Evolutionary conservation across 2,797 vertebrate genomes (phyloP), one percentile per base, ranked within the genome.

Genomic region (Anomalospiza imberbis): DNA sequence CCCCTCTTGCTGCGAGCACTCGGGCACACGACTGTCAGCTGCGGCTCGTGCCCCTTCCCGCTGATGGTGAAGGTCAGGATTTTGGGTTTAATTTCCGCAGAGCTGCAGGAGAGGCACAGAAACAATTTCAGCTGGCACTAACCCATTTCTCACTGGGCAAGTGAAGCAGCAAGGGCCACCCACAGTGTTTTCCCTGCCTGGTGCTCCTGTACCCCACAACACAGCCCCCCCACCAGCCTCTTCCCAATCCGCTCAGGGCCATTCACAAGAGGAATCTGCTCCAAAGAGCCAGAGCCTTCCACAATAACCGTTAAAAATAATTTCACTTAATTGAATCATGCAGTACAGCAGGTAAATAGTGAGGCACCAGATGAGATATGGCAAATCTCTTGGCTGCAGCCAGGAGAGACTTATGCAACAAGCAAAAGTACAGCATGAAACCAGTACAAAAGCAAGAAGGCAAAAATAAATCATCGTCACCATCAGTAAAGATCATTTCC

Each of bases 41-140:
- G 97, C 3, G 99, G 99, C 44, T 99, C 97, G 76, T 95, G 98
- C 25, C 99, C 99, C 54, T 98, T 98, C 28, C 99, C 99, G 2
- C 91, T 38, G 44, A 99, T 91, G 25, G 98, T 96, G 57, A 99
- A 99, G 57, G 95, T 92, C 77, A 99, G 96, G 42, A 85, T 93
- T 72, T 97, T 98, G 57, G 81, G 86, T 75, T 87, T 97, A 12
- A 82, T 57, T 22, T 96, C 88, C 29, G 16, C 14, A 6, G 89
- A 78, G 67, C 98, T 98, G 93, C 85, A 82, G 96, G 38, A 57
- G 77, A 86, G 13, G 44, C 40, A 58, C 65, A 91, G 65, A 57
- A 66, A 65, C 22, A 25, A 5, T n/a, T 61, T 91, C 2, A 75
- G 67, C 26, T 14, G 60, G 34, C 8, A 20, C 17, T 38, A 54